Percentiles rank a stretch among this genome's conserved stretches.
These are phyloP conservation scores for Steinernema carpocapsae DNA, from an alignment of 2,888 invertebrate genomes.

Conservation along the genomic window DNA sequence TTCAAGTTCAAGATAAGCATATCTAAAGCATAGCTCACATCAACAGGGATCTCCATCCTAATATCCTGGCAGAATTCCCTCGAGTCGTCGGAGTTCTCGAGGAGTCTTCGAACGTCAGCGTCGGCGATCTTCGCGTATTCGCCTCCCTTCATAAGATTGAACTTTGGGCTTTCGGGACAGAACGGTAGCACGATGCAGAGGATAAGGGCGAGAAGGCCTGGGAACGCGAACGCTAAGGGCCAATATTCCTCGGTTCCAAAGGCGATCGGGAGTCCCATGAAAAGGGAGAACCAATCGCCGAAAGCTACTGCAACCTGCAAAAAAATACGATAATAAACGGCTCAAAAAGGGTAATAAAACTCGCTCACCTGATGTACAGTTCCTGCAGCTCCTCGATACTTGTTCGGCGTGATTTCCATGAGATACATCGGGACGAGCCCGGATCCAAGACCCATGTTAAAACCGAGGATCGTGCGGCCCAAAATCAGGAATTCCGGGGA, in stretches of 20 bases:
- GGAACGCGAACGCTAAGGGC: constrained; percentile 70
- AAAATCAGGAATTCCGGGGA: constrained; percentile 71
- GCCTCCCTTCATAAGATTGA: constrained; percentile 44
- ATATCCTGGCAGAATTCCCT: constrained; percentile 7
- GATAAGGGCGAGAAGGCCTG: constrained; percentile 64
- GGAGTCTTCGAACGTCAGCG: neutral
- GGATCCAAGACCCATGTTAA: constrained; percentile 70
- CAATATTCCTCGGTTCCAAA: constrained; percentile 69
- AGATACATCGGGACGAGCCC: constrained; percentile 71
- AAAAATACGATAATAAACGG: constrained; percentile 5
- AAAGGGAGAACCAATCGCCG: constrained; percentile 71
- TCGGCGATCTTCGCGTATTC: constrained; percentile 15
- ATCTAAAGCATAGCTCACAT: neutral
- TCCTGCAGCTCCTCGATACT: constrained; percentile 71
- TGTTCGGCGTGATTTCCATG: constrained; percentile 70
- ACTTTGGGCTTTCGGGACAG: constrained; percentile 68
- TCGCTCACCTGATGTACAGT: constrained; percentile 68
- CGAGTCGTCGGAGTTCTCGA: neutral
- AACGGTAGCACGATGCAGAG: constrained; percentile 63
- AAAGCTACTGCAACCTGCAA: constrained; percentile 69
- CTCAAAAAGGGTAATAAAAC: constrained; percentile 25
- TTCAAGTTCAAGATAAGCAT: neutral
- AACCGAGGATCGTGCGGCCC: constrained; percentile 70
- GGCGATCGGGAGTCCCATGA: constrained; percentile 70
- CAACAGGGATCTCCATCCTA: constrained; percentile 12